A percentile compares a stretch with the other conserved stretches of the same genome.
phyloP scores from a whole-genome alignment of 2,888 invertebrate genomes.

The Lobophora halterata region DNA sequence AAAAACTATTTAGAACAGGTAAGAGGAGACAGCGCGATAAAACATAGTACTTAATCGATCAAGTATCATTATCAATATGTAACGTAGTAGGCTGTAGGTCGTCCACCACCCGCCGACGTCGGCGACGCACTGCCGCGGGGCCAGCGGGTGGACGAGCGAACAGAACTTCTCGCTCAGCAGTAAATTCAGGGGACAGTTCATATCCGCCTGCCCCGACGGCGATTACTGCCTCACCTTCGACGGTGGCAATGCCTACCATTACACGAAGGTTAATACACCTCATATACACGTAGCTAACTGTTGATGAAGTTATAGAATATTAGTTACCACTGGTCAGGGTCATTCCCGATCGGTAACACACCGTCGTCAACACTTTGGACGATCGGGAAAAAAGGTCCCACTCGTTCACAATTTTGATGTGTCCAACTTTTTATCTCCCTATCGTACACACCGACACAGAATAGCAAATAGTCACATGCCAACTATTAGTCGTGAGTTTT shows the following conservation, averaged over 20 bases:
- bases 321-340: too few relatives aligned
- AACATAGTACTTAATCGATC: slow-evolving; percentile 4
- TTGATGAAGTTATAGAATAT: too few relatives aligned
- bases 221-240: slow-evolving; percentile 81
- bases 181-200: slow-evolving; percentile 96
- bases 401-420: too few relatives aligned
- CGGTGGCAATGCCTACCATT: slow-evolving; percentile 88
- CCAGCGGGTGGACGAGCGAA: slow-evolving; percentile 88
- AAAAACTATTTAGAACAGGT: not conserved
- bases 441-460: too few relatives aligned
- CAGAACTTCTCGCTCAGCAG: slow-evolving; percentile 96
- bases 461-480: too few relatives aligned
- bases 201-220: slow-evolving; percentile 85
- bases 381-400: too few relatives aligned
- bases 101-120: slow-evolving; percentile 98
- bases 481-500: too few relatives aligned
- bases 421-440: too few relatives aligned
- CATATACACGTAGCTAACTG: too few relatives aligned
- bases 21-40: slow-evolving; percentile 13
- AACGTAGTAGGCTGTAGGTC: slow-evolving; percentile 67
- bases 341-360: too few relatives aligned
- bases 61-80: not conserved
- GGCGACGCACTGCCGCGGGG: slow-evolving; percentile 93
- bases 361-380: too few relatives aligned
- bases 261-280: slow-evolving; percentile 77